A percentile compares a stretch with the other conserved stretches of the same genome.
These are phyloP conservation scores for Cheilosia variabilis DNA, from an alignment of 2,888 invertebrate species.

Conservation along the genomic window DNA sequence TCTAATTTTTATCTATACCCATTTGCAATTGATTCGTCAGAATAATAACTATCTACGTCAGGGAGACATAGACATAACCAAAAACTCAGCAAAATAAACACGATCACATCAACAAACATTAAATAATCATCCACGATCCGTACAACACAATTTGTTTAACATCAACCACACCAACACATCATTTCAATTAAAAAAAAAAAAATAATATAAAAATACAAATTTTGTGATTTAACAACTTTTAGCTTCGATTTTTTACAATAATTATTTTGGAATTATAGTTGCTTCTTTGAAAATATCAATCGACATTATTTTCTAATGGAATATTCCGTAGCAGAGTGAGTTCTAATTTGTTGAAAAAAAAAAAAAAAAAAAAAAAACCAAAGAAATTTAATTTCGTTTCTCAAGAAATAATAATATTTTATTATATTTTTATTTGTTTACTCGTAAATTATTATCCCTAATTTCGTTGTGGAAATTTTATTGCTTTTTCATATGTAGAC, in stretches of 20 bases:
- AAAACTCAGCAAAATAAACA: not conserved
- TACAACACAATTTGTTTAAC: slow-evolving; percentile 11
- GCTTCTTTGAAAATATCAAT: slow-evolving; percentile 63
- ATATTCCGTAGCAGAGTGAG: slow-evolving; percentile 65
- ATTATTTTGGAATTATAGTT: slow-evolving; percentile 50
- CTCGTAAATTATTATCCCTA: slow-evolving; percentile 13
- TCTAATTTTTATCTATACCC: slow-evolving; percentile 4
- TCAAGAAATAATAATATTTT: not conserved
- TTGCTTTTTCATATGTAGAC: slow-evolving; percentile 67
- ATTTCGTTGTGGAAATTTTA: slow-evolving; percentile 59
- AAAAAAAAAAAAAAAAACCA: slow-evolving; percentile 10
- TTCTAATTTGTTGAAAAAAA: slow-evolving; percentile 25
- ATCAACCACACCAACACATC: slow-evolving; percentile 1
- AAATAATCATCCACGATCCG: not conserved
- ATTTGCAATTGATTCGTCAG: slow-evolving; percentile 25
- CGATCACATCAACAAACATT: slow-evolving; percentile 8
- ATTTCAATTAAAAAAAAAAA: slow-evolving; percentile 11
- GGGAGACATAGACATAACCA: slow-evolving; percentile 69
- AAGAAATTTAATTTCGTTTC: slow-evolving; percentile 11
- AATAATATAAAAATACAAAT: slow-evolving; percentile 15
- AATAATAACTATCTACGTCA: slow-evolving; percentile 53
- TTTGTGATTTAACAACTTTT: slow-evolving; percentile 41
- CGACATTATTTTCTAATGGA: slow-evolving; percentile 40
- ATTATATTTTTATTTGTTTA: slow-evolving; percentile 28
- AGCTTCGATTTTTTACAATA: slow-evolving; percentile 47